A percentile compares a stretch with the other conserved stretches of the same genome.
phyloP scores from a whole-genome alignment of 2,113 vertebrate species.

The Mirounga angustirostris region DNA sequence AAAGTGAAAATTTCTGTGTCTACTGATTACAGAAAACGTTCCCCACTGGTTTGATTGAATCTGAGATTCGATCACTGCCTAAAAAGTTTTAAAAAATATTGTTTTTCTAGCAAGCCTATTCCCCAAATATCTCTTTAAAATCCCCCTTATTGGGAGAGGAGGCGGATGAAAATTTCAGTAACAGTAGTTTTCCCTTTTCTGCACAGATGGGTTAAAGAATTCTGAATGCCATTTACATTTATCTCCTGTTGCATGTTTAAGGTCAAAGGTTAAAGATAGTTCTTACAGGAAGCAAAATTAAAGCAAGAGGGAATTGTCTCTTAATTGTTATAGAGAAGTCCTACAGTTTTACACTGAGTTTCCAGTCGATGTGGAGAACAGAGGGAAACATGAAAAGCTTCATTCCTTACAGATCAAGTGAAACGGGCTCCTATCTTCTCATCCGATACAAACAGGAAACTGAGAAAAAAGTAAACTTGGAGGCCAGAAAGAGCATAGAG shows the following conservation, averaged over 20 bases:
- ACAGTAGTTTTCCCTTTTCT: not conserved
- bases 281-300: constrained; percentile 51
- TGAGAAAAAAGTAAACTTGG: not conserved
- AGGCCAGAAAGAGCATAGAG: not conserved
- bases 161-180: not conserved
- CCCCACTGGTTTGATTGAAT: not conserved
- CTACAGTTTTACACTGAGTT: not conserved
- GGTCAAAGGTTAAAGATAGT: constrained; percentile 42
- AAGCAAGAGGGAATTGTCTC: not conserved
- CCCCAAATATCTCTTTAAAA: constrained; percentile 28
- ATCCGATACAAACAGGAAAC: not conserved
- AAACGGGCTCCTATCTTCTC: not conserved
- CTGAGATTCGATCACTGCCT: not conserved
- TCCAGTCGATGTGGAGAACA: not conserved
- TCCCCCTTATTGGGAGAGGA: not conserved
- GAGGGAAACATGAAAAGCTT: constrained; percentile 26
- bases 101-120: not conserved
- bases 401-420: constrained; percentile 18
- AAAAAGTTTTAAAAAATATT: not conserved
- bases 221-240: not conserved
- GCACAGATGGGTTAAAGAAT: constrained; percentile 24
- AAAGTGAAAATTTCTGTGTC: not conserved
- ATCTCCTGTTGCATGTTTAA: not conserved
- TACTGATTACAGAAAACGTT: not conserved
- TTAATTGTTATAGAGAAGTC: not conserved